Base-by-base conservation (phyloP, 2,797 vertebrate genomes). In the Margarornis squamiger region DNA sequence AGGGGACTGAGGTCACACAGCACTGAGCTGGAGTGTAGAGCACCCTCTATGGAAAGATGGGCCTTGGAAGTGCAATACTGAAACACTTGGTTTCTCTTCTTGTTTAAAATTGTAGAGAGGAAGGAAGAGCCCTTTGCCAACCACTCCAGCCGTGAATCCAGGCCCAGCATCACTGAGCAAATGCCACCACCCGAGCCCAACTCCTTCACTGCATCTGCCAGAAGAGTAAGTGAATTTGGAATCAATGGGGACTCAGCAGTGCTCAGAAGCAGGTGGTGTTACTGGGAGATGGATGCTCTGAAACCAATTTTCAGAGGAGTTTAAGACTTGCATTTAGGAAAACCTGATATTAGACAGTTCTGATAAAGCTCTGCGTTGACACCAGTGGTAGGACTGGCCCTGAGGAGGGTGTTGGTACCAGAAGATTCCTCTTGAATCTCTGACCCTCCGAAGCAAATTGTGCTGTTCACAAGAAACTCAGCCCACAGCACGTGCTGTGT, bases 181-280 rank as follows among this genome's bases (percentile, higher is more conserved):
- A 93, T 92, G 49, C 93, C 97, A 80, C 36, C 96, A 76, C 92
- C 97, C 2, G 85, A 96, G 88, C 96, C 96, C 84, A 97, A 96
- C 80, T 93, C 96, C 88, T 96, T 97, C 96, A 96, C 97, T 92
- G 94, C 96, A 70, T 93, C 97, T 82, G 89, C 97, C 92, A 94
- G 97, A 97, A 97, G 97, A 94, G 98, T 98, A 96, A 98, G 98
- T 97, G 90, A 68, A 87, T 87, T 65, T 77, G 74, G 63, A 75
- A 93, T 66, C 61, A 17, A 0, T 38, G 74, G 87, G 88, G 63
- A 86, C 68, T 75, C 58, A 80, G 14, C 62, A 78, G 86, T 63
- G 70, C 90, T 93, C 12, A 14, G 36, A 29, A 92, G 83, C 76
- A 55, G 70, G 12, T 46, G 54, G 15, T 54, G 80, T n/a, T 36